Evolutionary conservation across 1,140 invertebrate species (phyloP).

Genomic region (Cephus cinctus): DNA sequence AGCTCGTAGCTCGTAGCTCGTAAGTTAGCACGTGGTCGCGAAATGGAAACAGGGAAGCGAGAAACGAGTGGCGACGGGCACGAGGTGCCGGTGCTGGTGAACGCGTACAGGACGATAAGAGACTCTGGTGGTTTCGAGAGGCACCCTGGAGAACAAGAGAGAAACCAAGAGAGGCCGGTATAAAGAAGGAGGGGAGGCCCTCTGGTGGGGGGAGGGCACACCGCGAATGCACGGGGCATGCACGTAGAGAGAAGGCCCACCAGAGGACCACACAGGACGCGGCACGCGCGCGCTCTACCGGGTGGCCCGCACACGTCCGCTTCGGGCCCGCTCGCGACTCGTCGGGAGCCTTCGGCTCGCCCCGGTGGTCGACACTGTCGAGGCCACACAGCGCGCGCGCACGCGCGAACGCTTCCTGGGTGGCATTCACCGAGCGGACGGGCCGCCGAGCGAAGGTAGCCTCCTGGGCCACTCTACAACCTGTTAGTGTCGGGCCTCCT

Average conservation of each 20-base stretch:
- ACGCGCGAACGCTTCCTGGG: conserved; percentile 55
- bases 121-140: conserved; percentile 10
- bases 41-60: conserved; percentile 38
- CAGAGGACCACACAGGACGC: conserved; percentile 53
- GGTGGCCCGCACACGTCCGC: conserved; percentile 50
- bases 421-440: conserved; percentile 53
- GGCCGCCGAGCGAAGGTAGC: conserved; percentile 31
- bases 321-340: conserved; percentile 35
- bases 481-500: conserved; percentile 52
- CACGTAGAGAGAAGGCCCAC: conserved; percentile 4
- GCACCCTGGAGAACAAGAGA: conserved; percentile 2
- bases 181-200: conserved; percentile 1
- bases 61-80: conserved; percentile 36
- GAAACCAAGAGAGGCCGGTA: conserved; percentile 8
- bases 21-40: conserved; percentile 54
- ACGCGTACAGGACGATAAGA: too few relatives aligned
- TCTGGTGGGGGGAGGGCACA: conserved; percentile 9
- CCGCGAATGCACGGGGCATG: background rate
- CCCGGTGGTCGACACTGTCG: conserved; percentile 38
- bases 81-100: too few relatives aligned
- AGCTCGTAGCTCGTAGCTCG: conserved; percentile 39
- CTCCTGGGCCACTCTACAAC: conserved; percentile 40
- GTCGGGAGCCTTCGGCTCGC: conserved; percentile 36
- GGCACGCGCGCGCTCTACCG: conserved; percentile 59
- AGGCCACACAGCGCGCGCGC: conserved; percentile 56